Conservation (phyloP, 2,797 vertebrate species). For the Anabacerthia variegaticeps region DNA sequence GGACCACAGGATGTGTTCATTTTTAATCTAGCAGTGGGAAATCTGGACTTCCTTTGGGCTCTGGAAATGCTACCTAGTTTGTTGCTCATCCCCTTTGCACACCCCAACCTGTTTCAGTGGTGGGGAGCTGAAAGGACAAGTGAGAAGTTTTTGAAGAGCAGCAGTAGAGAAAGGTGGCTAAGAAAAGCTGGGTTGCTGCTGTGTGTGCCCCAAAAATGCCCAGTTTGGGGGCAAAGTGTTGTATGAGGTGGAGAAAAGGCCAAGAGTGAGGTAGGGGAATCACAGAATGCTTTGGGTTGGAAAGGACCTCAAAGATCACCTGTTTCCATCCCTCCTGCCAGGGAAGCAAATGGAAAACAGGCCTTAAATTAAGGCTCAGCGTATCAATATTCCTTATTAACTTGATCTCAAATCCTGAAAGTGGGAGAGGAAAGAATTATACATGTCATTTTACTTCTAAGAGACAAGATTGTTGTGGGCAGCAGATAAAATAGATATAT, state of each 20-base stretch:
- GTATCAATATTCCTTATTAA: neutral
- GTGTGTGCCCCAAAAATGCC: neutral
- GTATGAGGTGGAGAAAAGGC: neutral
- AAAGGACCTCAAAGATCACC: fast-evolving
- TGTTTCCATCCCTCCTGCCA: neutral
- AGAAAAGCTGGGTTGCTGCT: neutral
- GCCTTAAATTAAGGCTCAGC: neutral
- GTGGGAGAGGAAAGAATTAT: neutral
- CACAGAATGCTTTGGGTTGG: neutral
- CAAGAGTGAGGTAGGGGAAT: neutral
- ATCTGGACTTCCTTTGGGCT: neutral
- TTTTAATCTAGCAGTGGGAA: neutral
- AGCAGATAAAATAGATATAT: neutral
- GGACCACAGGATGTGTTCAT: fast-evolving
- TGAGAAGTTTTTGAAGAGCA: neutral
- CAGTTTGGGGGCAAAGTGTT: neutral
- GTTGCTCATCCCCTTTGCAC: neutral
- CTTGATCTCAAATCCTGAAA: neutral
- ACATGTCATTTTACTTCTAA: neutral
- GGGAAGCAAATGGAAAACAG: neutral
- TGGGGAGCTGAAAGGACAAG: neutral
- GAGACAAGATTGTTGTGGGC: neutral
- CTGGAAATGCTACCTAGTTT: fast-evolving
- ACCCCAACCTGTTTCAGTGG: neutral
- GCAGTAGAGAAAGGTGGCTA: neutral